These are phyloP conservation scores for Oscheius sp. DNA, from an alignment of 1,140 invertebrate genomes.

Conservation along the genomic window DNA sequence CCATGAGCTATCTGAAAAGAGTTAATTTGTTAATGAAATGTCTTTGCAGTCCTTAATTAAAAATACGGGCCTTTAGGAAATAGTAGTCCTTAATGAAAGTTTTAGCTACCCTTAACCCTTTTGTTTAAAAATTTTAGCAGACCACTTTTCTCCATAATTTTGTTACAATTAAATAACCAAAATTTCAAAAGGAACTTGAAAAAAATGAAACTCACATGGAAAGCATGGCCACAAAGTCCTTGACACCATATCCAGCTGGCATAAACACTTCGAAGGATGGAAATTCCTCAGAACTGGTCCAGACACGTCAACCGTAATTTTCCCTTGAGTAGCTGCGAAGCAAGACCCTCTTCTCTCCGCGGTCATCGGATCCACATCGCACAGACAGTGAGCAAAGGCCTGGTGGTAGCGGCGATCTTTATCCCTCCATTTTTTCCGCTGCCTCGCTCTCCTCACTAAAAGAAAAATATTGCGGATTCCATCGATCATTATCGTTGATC, in stretches of 20 bases:
- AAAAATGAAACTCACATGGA: conserved; percentile 48
- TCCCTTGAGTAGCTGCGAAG: conserved; percentile 55
- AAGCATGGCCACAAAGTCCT: conserved; percentile 59
- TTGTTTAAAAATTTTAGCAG: too few species aligned
- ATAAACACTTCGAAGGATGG: conserved; percentile 54
- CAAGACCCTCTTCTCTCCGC: conserved; percentile 56
- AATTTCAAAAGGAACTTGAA: neutral
- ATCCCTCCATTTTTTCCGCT: conserved; percentile 5
- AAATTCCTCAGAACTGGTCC: conserved; percentile 49
- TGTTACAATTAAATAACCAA: too few species aligned
- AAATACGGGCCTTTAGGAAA: too few species aligned
- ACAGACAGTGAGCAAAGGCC: conserved; percentile 59
- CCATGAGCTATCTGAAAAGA: conserved; percentile 55
- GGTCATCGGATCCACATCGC: conserved; percentile 54
- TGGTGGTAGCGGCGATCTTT: conserved; percentile 39
- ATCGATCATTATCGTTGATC: neutral
- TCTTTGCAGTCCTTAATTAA: too few species aligned
- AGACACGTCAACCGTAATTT: conserved; percentile 48
- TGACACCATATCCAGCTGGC: conserved; percentile 53
- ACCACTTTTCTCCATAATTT: too few species aligned
- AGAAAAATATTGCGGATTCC: neutral
- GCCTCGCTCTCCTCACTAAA: neutral
- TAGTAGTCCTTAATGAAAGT: too few species aligned
- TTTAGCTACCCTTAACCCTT: too few species aligned
- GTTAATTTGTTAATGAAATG: too few species aligned